phyloP scores from a whole-genome alignment of 53 echinoderm and acorn worm genomes.

The Arbacia lixula region DNA sequence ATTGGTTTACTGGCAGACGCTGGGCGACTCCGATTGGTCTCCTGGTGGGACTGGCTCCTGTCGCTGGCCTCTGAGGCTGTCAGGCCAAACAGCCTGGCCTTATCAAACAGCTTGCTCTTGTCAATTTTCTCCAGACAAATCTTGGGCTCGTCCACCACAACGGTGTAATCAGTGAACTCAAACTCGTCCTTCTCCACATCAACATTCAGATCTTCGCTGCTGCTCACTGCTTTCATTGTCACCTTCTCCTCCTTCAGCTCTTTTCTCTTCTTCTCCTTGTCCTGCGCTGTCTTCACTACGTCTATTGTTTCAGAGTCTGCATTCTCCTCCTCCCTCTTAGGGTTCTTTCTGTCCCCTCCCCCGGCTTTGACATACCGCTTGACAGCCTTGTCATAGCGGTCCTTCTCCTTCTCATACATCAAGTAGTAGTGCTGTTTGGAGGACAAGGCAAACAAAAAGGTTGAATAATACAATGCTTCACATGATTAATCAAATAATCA shows the following conservation, averaged over 20 bases:
- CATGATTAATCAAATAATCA: too few species aligned
- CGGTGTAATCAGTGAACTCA: slow-evolving; percentile 53
- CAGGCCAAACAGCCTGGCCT: slow-evolving; percentile 37
- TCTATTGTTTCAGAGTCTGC: slow-evolving; percentile 11
- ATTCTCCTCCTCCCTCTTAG: slow-evolving; percentile 1
- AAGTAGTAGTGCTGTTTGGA: slow-evolving; percentile 77
- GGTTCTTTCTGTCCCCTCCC: slow-evolving; percentile 36
- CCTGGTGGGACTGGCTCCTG: background rate
- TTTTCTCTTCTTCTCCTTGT: slow-evolving; percentile 17
- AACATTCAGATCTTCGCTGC: slow-evolving; percentile 22
- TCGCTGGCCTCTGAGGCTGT: background rate
- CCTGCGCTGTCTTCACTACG: slow-evolving; percentile 36
- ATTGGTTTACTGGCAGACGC: background rate
- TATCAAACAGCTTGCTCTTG: slow-evolving; percentile 57
- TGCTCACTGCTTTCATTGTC: background rate
- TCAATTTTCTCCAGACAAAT: slow-evolving; percentile 58
- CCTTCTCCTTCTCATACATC: slow-evolving; percentile 93
- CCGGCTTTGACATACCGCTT: slow-evolving; percentile 71
- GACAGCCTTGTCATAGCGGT: slow-evolving; percentile 84
- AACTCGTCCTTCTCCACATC: slow-evolving; percentile 52
- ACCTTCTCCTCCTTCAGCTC: slow-evolving; percentile 25
- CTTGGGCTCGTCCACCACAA: slow-evolving; percentile 60
- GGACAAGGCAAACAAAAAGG: too few species aligned
- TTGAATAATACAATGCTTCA: too few species aligned
- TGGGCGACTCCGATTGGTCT: background rate